Evolutionary conservation across 2,888 invertebrate genomes (phyloP).

Genomic region (Brachyopa scutellaris): DNA sequence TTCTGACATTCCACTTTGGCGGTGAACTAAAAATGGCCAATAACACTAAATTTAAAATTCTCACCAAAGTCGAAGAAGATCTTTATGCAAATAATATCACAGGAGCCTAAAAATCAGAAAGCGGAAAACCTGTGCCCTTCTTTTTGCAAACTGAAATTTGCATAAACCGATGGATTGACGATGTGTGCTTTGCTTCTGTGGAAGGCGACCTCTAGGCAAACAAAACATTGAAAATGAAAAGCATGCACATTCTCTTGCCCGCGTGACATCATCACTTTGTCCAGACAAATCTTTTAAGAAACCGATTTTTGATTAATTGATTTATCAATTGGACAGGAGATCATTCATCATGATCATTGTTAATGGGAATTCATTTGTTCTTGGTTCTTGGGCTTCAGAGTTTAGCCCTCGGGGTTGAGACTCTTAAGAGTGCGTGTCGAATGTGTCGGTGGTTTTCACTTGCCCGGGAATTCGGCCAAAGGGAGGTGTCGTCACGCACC

Average conservation of each 20-base stretch:
- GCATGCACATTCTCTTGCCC: not conserved
- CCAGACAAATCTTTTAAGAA: conserved; percentile 13
- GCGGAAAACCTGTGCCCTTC: conserved; percentile 44
- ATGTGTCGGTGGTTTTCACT: not conserved
- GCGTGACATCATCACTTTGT: conserved; percentile 48
- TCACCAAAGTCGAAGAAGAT: conserved; percentile 45
- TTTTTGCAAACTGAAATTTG: conserved; percentile 39
- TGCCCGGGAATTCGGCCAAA: not conserved
- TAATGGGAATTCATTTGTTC: conserved; percentile 59
- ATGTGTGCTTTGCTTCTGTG: conserved; percentile 21
- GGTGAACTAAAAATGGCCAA: conserved; percentile 25
- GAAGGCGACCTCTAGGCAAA: conserved; percentile 27
- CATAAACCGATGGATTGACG: conserved; percentile 55
- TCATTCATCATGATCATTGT: conserved; percentile 58
- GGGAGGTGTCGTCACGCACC: conserved; percentile 51
- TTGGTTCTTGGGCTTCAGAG: conserved; percentile 29
- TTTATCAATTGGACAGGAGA: conserved; percentile 48
- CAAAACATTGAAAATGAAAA: not conserved
- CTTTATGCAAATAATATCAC: conserved; percentile 16
- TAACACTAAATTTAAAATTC: conserved; percentile 41
- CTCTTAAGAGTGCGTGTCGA: conserved; percentile 38
- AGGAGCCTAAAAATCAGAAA: conserved; percentile 58
- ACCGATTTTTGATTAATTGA: conserved; percentile 55
- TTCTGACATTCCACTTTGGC: conserved; percentile 17
- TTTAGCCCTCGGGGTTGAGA: conserved; percentile 21